Base-by-base conservation (phyloP, 2,113 vertebrate genomes). In the Herpetotheres cachinnans region DNA sequence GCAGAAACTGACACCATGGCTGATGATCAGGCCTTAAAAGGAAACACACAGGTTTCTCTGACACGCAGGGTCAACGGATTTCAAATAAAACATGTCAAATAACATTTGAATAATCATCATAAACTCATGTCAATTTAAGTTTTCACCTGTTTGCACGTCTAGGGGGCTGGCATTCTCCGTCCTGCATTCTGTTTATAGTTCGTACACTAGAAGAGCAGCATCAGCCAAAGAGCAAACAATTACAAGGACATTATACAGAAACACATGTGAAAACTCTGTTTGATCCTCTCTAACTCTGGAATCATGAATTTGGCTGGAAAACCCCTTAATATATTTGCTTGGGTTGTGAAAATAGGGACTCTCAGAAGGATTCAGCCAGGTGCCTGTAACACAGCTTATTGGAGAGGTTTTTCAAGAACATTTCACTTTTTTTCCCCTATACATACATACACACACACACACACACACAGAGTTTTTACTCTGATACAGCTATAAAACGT, bases 301-400 rank as follows among this genome's bases (percentile, higher is more conserved):
- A 69, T 65, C 27, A 40, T 25, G 61, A 79, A 79, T 79, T 89
- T 92, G 77, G 91, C 86, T 92, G 56, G 36, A 85, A 84, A 92
- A 26, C 19, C 76, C 30, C 62, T 67, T 72, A 66, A 86, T 66
- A 30, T 74, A 89, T 81, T 74, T 83, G 32, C 72, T 44, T 89
- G 44, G 27, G 46, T 84, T 95, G 73, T 89, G 66, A 93, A 97
- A 95, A 95, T 19, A 72, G 25, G 86, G 78, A 89, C n/a, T 85
- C 89, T 93, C 91, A 65, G 40, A 78, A 90, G 91, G 81, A 94
- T 93, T 95, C 78, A 66, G 46, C 73, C 93, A 94, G 86, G 73
- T 92, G 94, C 70, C 40, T 62, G 30, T 79, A 96, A 82, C 42
- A 81, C 5, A 82, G 69, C 49, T 92, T 82, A 91, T 94, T 82